Evolutionary conservation across 2,113 vertebrate species (phyloP).

Genomic region (Centropristis striata): DNA sequence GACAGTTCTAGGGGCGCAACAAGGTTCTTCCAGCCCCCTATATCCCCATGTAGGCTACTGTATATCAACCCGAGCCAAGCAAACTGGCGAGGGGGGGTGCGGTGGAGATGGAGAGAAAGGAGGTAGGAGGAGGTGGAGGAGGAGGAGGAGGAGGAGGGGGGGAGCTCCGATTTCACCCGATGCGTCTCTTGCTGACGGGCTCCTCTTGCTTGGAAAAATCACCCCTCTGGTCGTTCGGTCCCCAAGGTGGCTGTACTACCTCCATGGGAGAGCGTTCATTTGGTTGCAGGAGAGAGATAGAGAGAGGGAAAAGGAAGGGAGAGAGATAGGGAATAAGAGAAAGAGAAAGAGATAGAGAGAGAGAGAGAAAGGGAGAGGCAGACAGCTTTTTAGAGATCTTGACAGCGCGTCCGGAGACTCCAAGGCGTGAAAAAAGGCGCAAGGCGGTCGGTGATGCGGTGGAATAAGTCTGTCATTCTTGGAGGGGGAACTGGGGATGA

Average conservation of each 20-base stretch:
- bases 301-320: background rate
- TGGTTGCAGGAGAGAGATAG: slow-evolving; percentile 35
- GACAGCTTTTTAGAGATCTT: slow-evolving; percentile 62
- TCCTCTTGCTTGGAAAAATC: slow-evolving; percentile 81
- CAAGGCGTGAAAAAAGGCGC: slow-evolving; percentile 52
- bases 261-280: slow-evolving; percentile 78
- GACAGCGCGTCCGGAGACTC: slow-evolving; percentile 57
- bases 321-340: background rate
- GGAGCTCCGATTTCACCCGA: slow-evolving; percentile 82
- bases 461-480: slow-evolving; percentile 79
- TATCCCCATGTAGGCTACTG: slow-evolving; percentile 54
- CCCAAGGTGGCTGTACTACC: slow-evolving; percentile 79
- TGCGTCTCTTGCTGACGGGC: slow-evolving; percentile 79
- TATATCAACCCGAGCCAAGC: slow-evolving; percentile 45
- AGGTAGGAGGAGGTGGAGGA: background rate
- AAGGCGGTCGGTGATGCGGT: slow-evolving; percentile 52
- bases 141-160: slow-evolving; percentile 3
- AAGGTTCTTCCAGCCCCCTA: slow-evolving; percentile 61
- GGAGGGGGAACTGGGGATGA: slow-evolving; percentile 8
- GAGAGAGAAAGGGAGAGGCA: slow-evolving; percentile 21
- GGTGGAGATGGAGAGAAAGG: slow-evolving; percentile 14
- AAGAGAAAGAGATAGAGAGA: background rate
- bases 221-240: slow-evolving; percentile 75
- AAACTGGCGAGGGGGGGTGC: slow-evolving; percentile 20
- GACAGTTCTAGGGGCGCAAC: slow-evolving; percentile 67